A percentile compares a stretch with the other conserved stretches of the same genome.
Evolutionary conservation across 2,113 vertebrate species (phyloP).

Genomic region (Melanostigma gelatinosum): DNA sequence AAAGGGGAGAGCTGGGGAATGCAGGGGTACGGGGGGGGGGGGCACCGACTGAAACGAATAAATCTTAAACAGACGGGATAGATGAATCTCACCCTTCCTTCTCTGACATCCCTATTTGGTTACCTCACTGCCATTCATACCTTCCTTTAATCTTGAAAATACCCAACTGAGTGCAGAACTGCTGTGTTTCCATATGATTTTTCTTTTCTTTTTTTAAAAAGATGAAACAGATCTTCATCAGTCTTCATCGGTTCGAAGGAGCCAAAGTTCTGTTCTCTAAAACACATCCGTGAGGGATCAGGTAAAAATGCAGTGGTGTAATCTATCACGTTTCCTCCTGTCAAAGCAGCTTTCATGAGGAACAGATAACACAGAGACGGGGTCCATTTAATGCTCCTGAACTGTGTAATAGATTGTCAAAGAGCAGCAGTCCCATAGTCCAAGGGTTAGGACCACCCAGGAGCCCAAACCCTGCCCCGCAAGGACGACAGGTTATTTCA

Average conservation of each 20-base stretch:
- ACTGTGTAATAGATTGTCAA: constrained; percentile 29
- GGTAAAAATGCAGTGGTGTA: neutral
- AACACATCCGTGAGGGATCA: constrained; percentile 18
- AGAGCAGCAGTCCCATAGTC: constrained; percentile 8
- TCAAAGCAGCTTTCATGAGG: constrained; percentile 28
- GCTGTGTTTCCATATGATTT: neutral
- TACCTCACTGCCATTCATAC: constrained; percentile 13
- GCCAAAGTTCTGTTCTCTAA: neutral
- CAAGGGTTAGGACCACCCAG: constrained; percentile 37
- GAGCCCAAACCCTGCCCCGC: neutral
- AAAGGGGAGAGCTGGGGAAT: constrained; percentile 55
- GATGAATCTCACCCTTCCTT: constrained; percentile 16
- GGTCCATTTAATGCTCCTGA: constrained; percentile 45
- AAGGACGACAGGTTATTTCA: neutral
- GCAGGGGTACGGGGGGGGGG: constrained; percentile 17
- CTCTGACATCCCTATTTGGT: neutral
- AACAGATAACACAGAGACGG: neutral
- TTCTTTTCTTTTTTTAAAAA: constrained; percentile 4
- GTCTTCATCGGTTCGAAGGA: neutral
- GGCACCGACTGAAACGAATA: constrained; percentile 37
- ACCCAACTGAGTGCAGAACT: neutral
- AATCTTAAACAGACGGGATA: constrained; percentile 48
- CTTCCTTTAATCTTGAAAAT: neutral
- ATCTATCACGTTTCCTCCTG: constrained; percentile 38
- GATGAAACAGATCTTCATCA: neutral